Percentiles rank a stretch among this genome's conserved stretches.
Evolutionary conservation across 2,888 invertebrate genomes (phyloP).

Genomic region (Cheilosia vulpina): DNA sequence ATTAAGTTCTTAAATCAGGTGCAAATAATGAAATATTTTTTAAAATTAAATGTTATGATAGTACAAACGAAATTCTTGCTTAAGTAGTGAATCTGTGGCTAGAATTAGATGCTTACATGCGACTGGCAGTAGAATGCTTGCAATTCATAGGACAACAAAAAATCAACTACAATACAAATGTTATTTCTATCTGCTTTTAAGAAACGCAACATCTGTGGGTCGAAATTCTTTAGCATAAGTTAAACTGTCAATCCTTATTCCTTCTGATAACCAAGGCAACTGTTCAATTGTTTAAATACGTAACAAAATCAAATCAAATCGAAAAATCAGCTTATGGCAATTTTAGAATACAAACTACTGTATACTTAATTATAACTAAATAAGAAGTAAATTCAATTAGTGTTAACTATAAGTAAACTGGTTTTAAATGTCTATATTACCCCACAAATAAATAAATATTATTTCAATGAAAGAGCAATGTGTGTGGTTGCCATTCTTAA

Average conservation of each 20-base stretch:
- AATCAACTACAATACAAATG: too few relatives aligned
- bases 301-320: neutral
- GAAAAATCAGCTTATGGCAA: constrained; percentile 3
- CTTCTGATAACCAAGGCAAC: neutral
- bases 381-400: constrained; percentile 15
- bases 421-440: constrained; percentile 16
- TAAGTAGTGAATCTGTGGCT: neutral
- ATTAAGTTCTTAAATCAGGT: constrained; percentile 6
- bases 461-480: neutral
- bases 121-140: too few relatives aligned
- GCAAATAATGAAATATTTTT: constrained; percentile 25
- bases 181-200: too few relatives aligned
- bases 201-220: too few relatives aligned
- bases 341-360: constrained; percentile 6
- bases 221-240: neutral
- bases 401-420: constrained; percentile 9
- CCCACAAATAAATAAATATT: neutral
- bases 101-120: too few relatives aligned
- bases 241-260: neutral
- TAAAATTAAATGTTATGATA: constrained; percentile 44
- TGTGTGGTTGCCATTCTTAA: neutral
- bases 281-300: constrained; percentile 13
- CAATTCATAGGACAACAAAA: too few relatives aligned
- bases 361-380: constrained; percentile 2
- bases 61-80: constrained; percentile 24